Conservation (phyloP, 2,888 invertebrate genomes). For the Hypselothyrea guttata region DNA sequence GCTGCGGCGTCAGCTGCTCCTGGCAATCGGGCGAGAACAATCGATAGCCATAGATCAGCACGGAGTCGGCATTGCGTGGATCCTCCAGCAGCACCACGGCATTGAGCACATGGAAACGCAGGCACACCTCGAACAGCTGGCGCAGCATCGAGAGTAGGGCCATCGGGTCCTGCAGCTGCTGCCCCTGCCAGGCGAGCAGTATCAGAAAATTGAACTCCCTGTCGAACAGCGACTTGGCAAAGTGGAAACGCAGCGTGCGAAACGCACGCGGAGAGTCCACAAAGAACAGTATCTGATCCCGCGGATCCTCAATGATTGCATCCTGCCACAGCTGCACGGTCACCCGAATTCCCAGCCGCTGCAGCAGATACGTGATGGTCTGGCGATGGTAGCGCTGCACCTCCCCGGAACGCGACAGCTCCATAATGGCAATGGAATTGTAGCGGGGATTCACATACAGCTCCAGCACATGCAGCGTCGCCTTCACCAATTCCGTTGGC, state of each 20-base stretch:
- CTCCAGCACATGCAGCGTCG: conserved; percentile 52
- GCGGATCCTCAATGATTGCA: conserved; percentile 39
- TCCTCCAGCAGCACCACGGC: conserved; percentile 61
- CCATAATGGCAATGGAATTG: conserved; percentile 59
- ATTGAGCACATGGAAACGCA: conserved; percentile 60
- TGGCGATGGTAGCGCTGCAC: conserved; percentile 14
- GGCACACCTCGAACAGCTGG: conserved; percentile 57
- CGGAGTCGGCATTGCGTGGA: conserved; percentile 14
- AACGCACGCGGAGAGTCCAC: conserved; percentile 65
- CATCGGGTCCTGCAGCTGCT: background rate
- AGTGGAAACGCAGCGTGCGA: conserved; percentile 46
- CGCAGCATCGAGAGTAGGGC: too few relatives aligned
- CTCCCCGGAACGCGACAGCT: conserved; percentile 28
- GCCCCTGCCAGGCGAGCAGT: conserved; percentile 50
- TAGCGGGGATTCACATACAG: conserved; percentile 51
- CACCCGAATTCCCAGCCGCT: conserved; percentile 35
- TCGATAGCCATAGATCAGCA: conserved; percentile 44
- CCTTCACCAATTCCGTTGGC: conserved; percentile 33
- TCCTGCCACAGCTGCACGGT: conserved; percentile 59
- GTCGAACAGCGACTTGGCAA: conserved; percentile 49
- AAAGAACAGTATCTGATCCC: conserved; percentile 65
- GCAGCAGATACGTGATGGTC: conserved; percentile 48
- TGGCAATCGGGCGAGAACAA: conserved; percentile 40
- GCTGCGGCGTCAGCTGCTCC: conserved; percentile 27
- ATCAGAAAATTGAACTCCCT: conserved; percentile 72